Percentiles rank a stretch among this genome's conserved stretches.
Conservation (phyloP, 2,888 invertebrate species). For the Trichogramma evanescens region DNA sequence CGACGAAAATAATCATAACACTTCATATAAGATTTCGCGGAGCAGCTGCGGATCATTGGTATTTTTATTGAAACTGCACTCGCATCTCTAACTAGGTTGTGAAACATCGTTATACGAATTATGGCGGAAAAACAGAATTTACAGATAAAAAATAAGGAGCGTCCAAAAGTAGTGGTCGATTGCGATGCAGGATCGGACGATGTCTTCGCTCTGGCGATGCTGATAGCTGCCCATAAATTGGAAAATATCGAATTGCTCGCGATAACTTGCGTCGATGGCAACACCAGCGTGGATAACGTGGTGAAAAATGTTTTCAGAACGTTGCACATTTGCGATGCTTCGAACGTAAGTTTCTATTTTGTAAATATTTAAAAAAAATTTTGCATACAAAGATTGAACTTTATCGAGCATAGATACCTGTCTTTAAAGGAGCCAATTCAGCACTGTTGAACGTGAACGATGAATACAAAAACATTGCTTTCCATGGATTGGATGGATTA, state of each 20-base stretch:
- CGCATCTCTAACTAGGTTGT: no score
- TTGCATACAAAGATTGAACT: background rate
- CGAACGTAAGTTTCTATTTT: conserved; percentile 53
- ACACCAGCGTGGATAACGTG: conserved; percentile 63
- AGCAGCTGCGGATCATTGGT: no score
- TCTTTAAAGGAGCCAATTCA: conserved; percentile 58
- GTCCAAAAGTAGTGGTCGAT: conserved; percentile 51
- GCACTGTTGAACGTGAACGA: conserved; percentile 37
- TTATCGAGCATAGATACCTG: conserved; percentile 56
- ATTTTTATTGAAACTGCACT: no score
- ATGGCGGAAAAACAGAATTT: no score
- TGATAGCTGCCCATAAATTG: conserved; percentile 51
- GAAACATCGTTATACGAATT: no score
- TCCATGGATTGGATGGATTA: conserved; percentile 65
- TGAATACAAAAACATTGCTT: conserved; percentile 45
- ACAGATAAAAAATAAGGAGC: conserved; percentile 20
- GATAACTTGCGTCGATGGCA: conserved; percentile 70
- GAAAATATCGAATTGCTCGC: conserved; percentile 55
- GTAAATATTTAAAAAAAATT: background rate
- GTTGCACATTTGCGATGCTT: conserved; percentile 53
- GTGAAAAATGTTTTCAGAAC: conserved; percentile 63
- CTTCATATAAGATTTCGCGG: no score
- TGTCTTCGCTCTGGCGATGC: conserved; percentile 56
- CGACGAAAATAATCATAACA: no score
- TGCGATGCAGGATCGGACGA: conserved; percentile 62